phyloP scores from a whole-genome alignment of 1,140 invertebrate species.

The Zaprionus inermis region DNA sequence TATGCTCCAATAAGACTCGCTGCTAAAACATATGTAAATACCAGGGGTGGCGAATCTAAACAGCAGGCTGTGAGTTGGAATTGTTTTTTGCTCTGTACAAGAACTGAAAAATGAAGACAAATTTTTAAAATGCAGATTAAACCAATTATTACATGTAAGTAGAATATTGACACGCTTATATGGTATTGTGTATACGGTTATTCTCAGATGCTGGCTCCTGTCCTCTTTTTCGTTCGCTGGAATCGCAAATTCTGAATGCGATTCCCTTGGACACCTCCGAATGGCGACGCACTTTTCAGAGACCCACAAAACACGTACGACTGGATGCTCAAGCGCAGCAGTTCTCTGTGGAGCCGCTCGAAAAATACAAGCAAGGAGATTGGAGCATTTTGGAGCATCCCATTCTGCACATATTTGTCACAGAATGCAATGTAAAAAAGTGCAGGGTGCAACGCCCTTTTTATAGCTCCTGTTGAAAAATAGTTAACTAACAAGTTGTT shows the following conservation, averaged over 20 bases:
- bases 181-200: neutral
- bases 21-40: constrained; percentile 7
- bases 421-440: constrained; percentile 93
- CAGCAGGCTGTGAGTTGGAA: constrained; percentile 35
- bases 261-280: constrained; percentile 94
- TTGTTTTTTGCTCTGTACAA: constrained; percentile 25
- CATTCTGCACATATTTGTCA: constrained; percentile 97
- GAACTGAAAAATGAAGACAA: constrained; percentile 45
- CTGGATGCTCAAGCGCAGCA: constrained; percentile 94
- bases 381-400: constrained; percentile 93
- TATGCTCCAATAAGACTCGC: neutral
- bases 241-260: constrained; percentile 90
- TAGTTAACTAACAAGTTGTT: neutral
- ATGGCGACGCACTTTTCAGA: constrained; percentile 94
- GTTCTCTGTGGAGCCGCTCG: constrained; percentile 89
- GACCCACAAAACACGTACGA: constrained; percentile 92
- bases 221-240: constrained; percentile 92
- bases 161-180: neutral
- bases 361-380: constrained; percentile 86
- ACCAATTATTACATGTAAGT: constrained; percentile 80
- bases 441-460: neutral
- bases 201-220: constrained; percentile 93
- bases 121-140: constrained; percentile 75
- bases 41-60: constrained; percentile 14
- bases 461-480: constrained; percentile 29